phyloP scores from a whole-genome alignment of 2,113 vertebrate species.

The Probosciger aterrimus region DNA sequence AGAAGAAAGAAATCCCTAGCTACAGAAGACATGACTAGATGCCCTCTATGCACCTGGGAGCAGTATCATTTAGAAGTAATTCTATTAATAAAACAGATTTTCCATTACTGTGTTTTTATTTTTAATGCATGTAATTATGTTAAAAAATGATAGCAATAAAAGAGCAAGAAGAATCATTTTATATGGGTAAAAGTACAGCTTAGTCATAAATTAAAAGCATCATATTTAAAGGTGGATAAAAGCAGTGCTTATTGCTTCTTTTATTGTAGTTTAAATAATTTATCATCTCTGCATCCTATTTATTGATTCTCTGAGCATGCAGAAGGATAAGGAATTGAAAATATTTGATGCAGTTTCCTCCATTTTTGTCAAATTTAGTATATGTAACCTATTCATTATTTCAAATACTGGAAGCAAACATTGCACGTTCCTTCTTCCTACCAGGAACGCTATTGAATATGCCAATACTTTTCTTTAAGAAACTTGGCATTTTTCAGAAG shows the following conservation, averaged over 20 bases:
- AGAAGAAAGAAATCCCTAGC: not conserved
- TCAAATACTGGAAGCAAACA: not conserved
- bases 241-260: not conserved
- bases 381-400: not conserved
- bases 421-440: not conserved
- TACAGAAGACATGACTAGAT: not conserved
- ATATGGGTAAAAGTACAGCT: not conserved
- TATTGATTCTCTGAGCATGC: not conserved
- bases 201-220: not conserved
- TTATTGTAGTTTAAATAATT: conserved; percentile 31
- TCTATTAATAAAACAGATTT: not conserved
- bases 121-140: not conserved
- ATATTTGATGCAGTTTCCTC: not conserved
- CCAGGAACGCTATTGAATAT: not conserved
- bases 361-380: not conserved
- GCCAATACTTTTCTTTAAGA: not conserved
- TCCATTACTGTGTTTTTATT: not conserved
- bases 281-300: not conserved
- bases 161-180: not conserved
- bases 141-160: not conserved
- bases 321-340: not conserved
- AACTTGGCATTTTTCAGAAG: not conserved
- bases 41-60: not conserved
- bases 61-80: not conserved
- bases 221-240: not conserved